Evolutionary conservation across 2,797 vertebrate species (phyloP), one percentile per base, ranked within the genome.

Genomic region (Malacoraja senta): DNA sequence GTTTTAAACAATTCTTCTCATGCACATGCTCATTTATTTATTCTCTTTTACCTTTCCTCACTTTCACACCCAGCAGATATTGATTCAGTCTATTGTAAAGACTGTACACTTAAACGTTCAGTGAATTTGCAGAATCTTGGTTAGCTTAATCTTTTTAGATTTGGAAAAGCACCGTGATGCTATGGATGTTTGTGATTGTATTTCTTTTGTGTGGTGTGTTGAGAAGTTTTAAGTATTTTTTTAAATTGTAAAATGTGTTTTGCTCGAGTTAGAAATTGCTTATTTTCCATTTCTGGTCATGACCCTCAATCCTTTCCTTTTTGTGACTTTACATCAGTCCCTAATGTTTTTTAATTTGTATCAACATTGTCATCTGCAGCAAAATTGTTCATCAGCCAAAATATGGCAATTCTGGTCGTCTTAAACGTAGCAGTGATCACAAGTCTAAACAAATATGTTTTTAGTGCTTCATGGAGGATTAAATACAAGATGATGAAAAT

Each of bases 361-460:
- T 26, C 24, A 32, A 21, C 44, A 58, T 13, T 74, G 12, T 74
- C 65, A 26, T 29, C 21, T 44, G 21, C 61, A 90, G n/a, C 32
- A 19, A 90, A 90, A 38, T 90, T n/a, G 15, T 32, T 17, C 65
- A 63, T 35, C 61, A 65, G n/a, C 68, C 88, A 91, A 91, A 91
- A 74, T 65, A 74, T 12, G 6, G 90, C 32, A 72, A 53, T 91
- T 32, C 24, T 21, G 38, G 17, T 72, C 17, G 71, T 35, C 35
- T 88, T 35, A 88, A 92, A 92, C 12, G 29, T 17, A 9, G 7
- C 71, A 15, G 24, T 26, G 44, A 53, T 72, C 32, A 38, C 68
- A 12, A 24, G 26, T 74, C 9, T 53, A 38, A 38, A 35, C n/a
- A 65, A 65, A 24, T 12, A 53, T 2, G 29, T 10, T 21, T 32